These are phyloP conservation scores for Flabesymbios commensalis DNA, from an alignment of 2,888 invertebrate genomes.

Conservation along the genomic window DNA sequence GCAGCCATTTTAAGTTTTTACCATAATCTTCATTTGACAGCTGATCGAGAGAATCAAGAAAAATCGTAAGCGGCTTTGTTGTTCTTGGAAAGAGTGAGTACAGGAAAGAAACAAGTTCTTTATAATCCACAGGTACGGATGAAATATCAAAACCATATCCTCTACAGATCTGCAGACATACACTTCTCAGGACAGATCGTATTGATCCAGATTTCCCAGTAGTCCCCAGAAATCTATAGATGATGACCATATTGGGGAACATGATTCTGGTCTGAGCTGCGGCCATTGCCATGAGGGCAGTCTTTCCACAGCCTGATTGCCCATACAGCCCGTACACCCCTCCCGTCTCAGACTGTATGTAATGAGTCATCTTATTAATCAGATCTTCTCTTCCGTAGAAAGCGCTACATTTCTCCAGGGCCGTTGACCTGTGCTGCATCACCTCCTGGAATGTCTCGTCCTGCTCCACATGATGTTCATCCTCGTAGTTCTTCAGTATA, in stretches of 20 bases:
- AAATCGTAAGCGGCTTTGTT: conserved; percentile 80
- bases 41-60: conserved; percentile 96
- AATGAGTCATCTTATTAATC: neutral
- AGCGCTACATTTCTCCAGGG: conserved; percentile 10
- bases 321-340: conserved; percentile 14
- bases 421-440: conserved; percentile 14
- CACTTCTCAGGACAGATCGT: conserved; percentile 12
- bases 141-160: conserved; percentile 11
- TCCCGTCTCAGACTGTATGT: neutral
- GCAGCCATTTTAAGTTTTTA: conserved; percentile 24
- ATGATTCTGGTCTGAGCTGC: conserved; percentile 9
- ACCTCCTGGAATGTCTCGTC: conserved; percentile 15
- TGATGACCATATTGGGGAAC: conserved; percentile 9
- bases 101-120: conserved; percentile 33
- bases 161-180: conserved; percentile 16
- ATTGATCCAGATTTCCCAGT: conserved; percentile 19
- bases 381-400: conserved; percentile 23
- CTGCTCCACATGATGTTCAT: conserved; percentile 18
- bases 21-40: conserved; percentile 67
- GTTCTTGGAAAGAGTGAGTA: conserved; percentile 86
- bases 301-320: conserved; percentile 28
- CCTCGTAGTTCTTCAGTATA: conserved; percentile 20
- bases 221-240: conserved; percentile 23
- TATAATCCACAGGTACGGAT: conserved; percentile 13
- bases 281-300: conserved; percentile 25